Evolutionary conservation across 2,888 invertebrate genomes (phyloP), one percentile per base, ranked within the genome.

Genomic region (Machimus rusticus): DNA sequence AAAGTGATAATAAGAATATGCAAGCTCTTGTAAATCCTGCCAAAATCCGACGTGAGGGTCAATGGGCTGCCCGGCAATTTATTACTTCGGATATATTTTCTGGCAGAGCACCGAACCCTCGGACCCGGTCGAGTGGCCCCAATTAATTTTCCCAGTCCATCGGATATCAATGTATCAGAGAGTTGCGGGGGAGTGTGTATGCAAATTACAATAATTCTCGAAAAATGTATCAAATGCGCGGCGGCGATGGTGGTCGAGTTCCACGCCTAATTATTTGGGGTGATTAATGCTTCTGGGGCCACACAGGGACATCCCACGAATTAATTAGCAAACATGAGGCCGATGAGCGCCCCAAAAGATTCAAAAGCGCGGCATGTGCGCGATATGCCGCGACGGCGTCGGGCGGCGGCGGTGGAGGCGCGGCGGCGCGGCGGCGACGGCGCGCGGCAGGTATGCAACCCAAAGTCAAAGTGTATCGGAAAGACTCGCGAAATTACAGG

Each of bases 1-100:
- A 5, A 51, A 28, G 46, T 23, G 37, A 51, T 37, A 51, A 55
- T 82, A 82, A 57, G 37, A 66, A 82, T 37, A 37, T 66, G 34
- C 82, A 82, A 82, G 39, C 31, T 66, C 66, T 57, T 57, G 82
- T 66, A 82, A 82, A 82, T 82, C 82, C 16, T 82, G 34, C 57
- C 19, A 82, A 82, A 82, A 34, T 66, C 51, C 19, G n/a, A 57
- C 66, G 57, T 82, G 82, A 82, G 66, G 82, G 82, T 82, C 66
- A 57, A 37, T 34, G 82, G 66, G 55, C 82, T 37, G 82, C 66
- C 39, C 28, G 66, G 82, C 82, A 66, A 82, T 82, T 82, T 82
- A 82, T 82, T 66, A 82, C 82, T 82, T 19, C 9, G 31, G 23
- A 51, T 31, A 79, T 79, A 5, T 28, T 82, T 23, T 34, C 14